Conservation (phyloP, 2,113 vertebrate genomes). For the Centrocercus urophasianus region DNA sequence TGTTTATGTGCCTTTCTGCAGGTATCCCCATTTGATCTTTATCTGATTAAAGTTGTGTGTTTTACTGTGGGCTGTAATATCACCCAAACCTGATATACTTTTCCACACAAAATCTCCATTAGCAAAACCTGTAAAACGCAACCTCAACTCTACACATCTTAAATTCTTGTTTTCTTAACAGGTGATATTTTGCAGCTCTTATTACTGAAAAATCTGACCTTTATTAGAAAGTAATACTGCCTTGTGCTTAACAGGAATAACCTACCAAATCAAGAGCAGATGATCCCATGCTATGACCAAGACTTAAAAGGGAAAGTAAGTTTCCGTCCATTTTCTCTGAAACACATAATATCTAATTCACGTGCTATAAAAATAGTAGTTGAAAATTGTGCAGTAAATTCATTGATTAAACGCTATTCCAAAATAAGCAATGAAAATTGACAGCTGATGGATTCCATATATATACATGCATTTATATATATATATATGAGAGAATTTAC, state of each 20-base stretch:
- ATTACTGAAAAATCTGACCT: slow-evolving; percentile 33
- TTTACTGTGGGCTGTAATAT: background rate
- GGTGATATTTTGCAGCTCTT: slow-evolving; percentile 9
- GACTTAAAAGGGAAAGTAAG: slow-evolving; percentile 41
- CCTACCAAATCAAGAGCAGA: slow-evolving; percentile 48
- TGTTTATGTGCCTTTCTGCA: background rate
- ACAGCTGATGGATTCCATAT: slow-evolving; percentile 73
- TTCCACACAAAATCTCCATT: background rate
- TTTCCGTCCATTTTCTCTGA: slow-evolving; percentile 57
- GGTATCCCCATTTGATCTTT: background rate
- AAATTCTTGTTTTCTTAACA: background rate
- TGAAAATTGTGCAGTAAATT: slow-evolving; percentile 69
- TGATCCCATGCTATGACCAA: slow-evolving; percentile 6
- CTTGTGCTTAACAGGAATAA: slow-evolving; percentile 36
- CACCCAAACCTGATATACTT: background rate
- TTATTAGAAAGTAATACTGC: slow-evolving; percentile 18
- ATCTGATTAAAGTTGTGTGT: background rate
- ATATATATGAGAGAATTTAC: slow-evolving; percentile 45
- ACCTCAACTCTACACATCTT: background rate
- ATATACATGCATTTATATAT: too few species aligned
- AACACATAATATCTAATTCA: slow-evolving; percentile 61
- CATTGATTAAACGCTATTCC: slow-evolving; percentile 73
- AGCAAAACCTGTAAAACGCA: background rate
- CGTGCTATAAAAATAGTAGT: background rate
- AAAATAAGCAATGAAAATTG: slow-evolving; percentile 77